phyloP scores from a whole-genome alignment of 1,140 invertebrate species.

The Heliconius eleuchia region DNA sequence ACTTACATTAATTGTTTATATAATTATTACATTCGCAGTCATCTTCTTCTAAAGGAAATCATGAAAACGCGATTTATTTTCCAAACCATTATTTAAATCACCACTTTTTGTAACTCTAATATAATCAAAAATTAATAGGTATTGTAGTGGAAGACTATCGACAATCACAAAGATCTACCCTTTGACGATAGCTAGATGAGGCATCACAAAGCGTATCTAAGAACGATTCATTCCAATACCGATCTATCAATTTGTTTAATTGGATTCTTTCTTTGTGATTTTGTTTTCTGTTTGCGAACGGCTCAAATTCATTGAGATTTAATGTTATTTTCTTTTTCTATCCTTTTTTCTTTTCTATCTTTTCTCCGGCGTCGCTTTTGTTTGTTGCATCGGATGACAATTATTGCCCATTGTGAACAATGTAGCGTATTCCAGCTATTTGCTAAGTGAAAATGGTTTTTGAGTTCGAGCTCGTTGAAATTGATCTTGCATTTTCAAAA shows the following conservation, averaged over 20 bases:
- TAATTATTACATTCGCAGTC: no score
- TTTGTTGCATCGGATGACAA: conserved; percentile 36
- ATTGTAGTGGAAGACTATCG: neutral
- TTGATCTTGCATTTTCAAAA: neutral
- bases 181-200: conserved; percentile 51
- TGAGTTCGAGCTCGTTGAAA: neutral
- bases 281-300: conserved; percentile 51
- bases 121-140: neutral
- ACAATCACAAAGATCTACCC: conserved; percentile 37
- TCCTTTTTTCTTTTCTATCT: conserved; percentile 23
- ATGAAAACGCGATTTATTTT: no score
- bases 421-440: conserved; percentile 7
- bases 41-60: no score
- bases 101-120: neutral
- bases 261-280: conserved; percentile 60
- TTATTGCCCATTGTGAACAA: conserved; percentile 23
- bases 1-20: no score
- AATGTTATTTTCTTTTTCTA: conserved; percentile 58
- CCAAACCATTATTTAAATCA: neutral
- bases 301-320: conserved; percentile 64
- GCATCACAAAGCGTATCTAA: conserved; percentile 50
- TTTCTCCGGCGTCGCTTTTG: conserved; percentile 36
- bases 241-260: conserved; percentile 78
- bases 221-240: conserved; percentile 46
- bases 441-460: conserved; percentile 15